These are phyloP conservation scores for Oligia fasciuncula DNA, from an alignment of 2,888 invertebrate species.

Conservation along the genomic window DNA sequence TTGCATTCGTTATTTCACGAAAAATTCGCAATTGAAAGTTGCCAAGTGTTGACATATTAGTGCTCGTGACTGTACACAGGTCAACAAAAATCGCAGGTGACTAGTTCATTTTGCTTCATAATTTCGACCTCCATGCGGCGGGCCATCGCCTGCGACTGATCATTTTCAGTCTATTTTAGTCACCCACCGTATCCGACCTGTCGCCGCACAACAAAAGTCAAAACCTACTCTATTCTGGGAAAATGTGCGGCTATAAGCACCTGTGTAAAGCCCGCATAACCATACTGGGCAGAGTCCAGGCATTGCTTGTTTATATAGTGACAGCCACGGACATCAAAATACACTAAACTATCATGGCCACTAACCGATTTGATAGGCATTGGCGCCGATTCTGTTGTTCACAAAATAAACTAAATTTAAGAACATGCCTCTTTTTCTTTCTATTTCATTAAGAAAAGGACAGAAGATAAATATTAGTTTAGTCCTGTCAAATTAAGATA, in stretches of 20 bases:
- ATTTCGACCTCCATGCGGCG: neutral
- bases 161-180: slow-evolving; percentile 62
- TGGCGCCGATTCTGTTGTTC: no score
- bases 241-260: neutral
- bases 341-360: neutral
- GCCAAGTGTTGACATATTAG: no score
- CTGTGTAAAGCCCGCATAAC: neutral
- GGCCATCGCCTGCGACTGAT: slow-evolving; percentile 54
- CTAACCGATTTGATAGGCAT: neutral
- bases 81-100: neutral
- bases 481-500: no score
- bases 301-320: neutral
- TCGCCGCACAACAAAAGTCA: neutral
- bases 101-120: neutral
- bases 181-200: slow-evolving; percentile 45
- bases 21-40: no score
- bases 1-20: no score
- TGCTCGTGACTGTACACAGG: neutral
- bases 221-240: neutral
- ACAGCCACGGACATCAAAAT: neutral
- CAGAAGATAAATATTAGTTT: no score
- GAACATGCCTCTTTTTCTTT: no score
- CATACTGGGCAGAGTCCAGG: neutral
- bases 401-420: no score
- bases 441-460: no score